These are phyloP conservation scores for Galerucella pusilla DNA, from an alignment of 2,888 invertebrate species.

Conservation along the genomic window DNA sequence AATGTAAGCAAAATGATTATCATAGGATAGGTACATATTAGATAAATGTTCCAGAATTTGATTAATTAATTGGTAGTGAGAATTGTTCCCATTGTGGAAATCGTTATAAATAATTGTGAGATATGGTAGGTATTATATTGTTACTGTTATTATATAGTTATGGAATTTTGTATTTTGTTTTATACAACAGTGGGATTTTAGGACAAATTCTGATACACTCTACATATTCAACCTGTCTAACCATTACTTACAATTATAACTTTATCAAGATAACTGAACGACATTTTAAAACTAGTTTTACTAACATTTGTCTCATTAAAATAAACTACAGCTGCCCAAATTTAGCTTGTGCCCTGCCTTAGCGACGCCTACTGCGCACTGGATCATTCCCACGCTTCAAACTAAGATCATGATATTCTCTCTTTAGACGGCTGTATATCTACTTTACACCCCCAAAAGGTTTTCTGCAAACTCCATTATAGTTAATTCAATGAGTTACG, in stretches of 20 bases:
- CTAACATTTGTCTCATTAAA: not conserved
- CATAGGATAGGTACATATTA: not conserved
- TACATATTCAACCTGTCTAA: not conserved
- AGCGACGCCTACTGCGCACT: too few relatives aligned
- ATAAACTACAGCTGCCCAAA: not conserved
- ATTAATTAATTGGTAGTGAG: not conserved
- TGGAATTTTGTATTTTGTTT: too few relatives aligned
- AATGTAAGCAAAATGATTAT: conserved; percentile 1
- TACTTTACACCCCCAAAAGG: too few relatives aligned
- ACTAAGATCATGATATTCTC: too few relatives aligned
- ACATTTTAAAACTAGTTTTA: conserved; percentile 2
- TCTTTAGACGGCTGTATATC: too few relatives aligned
- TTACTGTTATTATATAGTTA: too few relatives aligned
- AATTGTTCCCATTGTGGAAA: conserved; percentile 3
- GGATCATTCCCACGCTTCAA: too few relatives aligned
- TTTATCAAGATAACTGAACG: not conserved
- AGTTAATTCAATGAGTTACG: too few relatives aligned
- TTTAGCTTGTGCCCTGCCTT: too few relatives aligned
- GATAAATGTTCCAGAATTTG: conserved; percentile 5
- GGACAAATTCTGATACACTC: not conserved
- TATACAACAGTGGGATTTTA: too few relatives aligned
- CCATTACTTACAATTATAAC: not conserved
- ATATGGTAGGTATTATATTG: not conserved
- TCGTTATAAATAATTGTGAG: not conserved
- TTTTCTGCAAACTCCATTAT: too few relatives aligned